Evolutionary conservation across 2,113 vertebrate genomes (phyloP).

Genomic region (Recurvirostra avosetta): DNA sequence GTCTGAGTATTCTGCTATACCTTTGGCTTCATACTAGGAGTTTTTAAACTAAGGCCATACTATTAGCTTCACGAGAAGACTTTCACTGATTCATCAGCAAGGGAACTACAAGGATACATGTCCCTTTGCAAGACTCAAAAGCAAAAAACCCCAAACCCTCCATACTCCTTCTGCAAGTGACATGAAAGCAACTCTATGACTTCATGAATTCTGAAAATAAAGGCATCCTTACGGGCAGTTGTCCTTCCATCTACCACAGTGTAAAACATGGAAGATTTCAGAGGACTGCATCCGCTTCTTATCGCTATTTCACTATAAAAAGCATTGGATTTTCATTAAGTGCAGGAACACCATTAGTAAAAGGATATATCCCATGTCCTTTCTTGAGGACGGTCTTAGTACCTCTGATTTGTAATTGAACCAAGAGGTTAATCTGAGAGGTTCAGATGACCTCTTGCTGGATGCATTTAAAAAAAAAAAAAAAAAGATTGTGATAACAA

Average conservation of each 20-base stretch:
- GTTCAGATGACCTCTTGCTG: not conserved
- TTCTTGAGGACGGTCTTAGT: not conserved
- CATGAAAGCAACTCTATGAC: not conserved
- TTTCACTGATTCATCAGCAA: not conserved
- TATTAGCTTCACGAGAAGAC: not conserved
- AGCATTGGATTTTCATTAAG: not conserved
- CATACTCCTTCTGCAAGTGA: not conserved
- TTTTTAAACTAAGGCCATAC: not conserved
- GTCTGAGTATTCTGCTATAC: not conserved
- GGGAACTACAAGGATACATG: not conserved
- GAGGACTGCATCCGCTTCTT: not conserved
- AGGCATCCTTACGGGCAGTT: rapidly evolving
- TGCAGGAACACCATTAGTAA: not conserved
- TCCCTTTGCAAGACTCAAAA: not conserved
- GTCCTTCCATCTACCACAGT: not conserved
- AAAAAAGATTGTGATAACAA: not conserved
- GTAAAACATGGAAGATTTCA: not conserved
- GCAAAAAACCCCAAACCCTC: rapidly evolving
- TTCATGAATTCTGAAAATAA: not conserved
- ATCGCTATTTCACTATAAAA: not conserved
- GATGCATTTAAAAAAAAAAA: not conserved
- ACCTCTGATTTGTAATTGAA: not conserved
- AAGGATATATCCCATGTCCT: rapidly evolving
- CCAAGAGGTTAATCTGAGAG: not conserved
- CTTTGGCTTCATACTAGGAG: not conserved